phyloP scores from a whole-genome alignment of 2,797 vertebrate genomes.

The Aplochiton taeniatus region DNA sequence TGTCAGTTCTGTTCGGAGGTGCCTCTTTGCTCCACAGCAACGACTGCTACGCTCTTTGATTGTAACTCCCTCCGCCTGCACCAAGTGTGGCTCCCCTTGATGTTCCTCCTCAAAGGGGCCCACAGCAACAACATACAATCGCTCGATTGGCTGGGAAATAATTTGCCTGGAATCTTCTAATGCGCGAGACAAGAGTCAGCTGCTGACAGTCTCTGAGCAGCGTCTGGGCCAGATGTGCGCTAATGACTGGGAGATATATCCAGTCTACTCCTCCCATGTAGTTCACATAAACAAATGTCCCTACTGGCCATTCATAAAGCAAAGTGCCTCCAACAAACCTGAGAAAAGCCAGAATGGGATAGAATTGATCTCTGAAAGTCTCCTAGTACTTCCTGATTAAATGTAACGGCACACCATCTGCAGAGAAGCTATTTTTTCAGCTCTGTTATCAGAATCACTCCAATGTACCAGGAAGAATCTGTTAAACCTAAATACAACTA shows the following conservation, averaged over 20 bases:
- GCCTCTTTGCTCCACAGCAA: slow-evolving; percentile 18
- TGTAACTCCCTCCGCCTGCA: slow-evolving; percentile 50
- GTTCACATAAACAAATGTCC: not conserved
- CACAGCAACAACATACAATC: slow-evolving; percentile 10
- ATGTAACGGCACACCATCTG: too few relatives aligned
- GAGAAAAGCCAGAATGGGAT: not conserved
- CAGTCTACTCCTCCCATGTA: slow-evolving; percentile 10
- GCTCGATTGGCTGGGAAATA: slow-evolving; percentile 50
- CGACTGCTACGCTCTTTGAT: slow-evolving; percentile 47
- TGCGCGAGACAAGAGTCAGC: slow-evolving; percentile 35
- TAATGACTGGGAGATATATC: slow-evolving; percentile 44
- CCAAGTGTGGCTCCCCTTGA: slow-evolving; percentile 46
- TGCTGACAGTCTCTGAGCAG: slow-evolving; percentile 42
- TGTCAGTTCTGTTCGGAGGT: slow-evolving; percentile 44
- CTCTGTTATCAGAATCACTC: too few relatives aligned
- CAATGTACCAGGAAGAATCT: too few relatives aligned
- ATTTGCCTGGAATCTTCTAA: slow-evolving; percentile 36
- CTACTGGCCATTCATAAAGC: not conserved
- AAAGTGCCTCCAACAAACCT: not conserved
- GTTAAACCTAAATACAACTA: too few relatives aligned
- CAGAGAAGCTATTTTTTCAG: too few relatives aligned
- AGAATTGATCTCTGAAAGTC: not conserved
- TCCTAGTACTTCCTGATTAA: too few relatives aligned
- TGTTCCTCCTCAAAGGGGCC: slow-evolving; percentile 51
- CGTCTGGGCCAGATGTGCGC: slow-evolving; percentile 43